These are phyloP conservation scores for Syngnathus scovelli DNA, from an alignment of 2,113 vertebrate species.

Conservation along the genomic window DNA sequence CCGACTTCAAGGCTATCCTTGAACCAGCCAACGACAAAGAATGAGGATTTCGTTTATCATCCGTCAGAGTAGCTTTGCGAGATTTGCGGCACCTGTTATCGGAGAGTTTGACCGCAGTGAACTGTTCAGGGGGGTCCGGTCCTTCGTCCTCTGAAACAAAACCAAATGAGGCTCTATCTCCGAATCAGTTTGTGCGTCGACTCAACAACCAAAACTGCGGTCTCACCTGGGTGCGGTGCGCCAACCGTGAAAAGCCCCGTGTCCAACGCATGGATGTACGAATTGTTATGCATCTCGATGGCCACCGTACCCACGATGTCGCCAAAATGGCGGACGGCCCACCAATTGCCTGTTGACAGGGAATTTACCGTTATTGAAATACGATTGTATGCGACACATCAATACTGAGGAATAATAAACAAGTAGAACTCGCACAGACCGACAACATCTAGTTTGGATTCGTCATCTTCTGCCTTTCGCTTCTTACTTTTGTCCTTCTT, in stretches of 20 bases:
- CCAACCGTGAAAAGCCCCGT: slow-evolving; percentile 94
- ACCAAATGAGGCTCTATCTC: not conserved
- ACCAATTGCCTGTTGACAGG: slow-evolving; percentile 83
- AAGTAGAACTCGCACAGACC: slow-evolving; percentile 62
- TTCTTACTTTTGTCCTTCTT: slow-evolving; percentile 84
- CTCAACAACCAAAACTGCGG: not conserved
- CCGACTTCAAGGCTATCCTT: slow-evolving; percentile 93
- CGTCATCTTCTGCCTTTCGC: slow-evolving; percentile 76
- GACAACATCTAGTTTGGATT: slow-evolving; percentile 78
- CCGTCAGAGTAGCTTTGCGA: not conserved
- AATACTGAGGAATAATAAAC: not conserved
- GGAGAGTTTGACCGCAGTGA: slow-evolving; percentile 91
- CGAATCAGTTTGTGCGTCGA: too few relatives aligned
- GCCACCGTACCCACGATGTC: slow-evolving; percentile 89
- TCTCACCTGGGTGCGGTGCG: slow-evolving; percentile 84
- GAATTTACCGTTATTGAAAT: not conserved
- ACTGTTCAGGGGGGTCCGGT: slow-evolving; percentile 92
- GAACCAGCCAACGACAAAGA: not conserved
- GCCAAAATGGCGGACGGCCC: slow-evolving; percentile 78
- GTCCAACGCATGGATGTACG: slow-evolving; percentile 90
- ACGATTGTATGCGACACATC: not conserved
- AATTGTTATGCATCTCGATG: slow-evolving; percentile 90
- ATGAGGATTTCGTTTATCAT: not conserved
- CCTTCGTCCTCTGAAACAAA: slow-evolving; percentile 81
- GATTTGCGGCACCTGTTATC: slow-evolving; percentile 78